Evolutionary conservation across 2,888 invertebrate genomes (phyloP), one percentile per base, ranked within the genome.

Genomic region (Andrena bicolor): DNA sequence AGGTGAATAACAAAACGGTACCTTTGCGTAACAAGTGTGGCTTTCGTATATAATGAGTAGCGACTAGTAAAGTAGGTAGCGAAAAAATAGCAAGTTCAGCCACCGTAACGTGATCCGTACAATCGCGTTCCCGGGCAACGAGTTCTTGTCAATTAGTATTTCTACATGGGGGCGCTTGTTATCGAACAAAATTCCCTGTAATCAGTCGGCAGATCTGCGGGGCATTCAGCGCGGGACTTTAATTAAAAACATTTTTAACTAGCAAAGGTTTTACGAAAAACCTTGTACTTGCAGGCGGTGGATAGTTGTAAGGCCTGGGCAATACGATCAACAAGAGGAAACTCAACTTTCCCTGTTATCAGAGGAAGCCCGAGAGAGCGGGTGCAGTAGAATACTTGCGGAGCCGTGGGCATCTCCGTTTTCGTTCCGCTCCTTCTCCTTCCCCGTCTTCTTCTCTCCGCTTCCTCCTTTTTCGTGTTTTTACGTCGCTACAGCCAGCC

Each of bases 311-410:
- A 49, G 61, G 16, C 56, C n/a, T 10, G 60, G 26, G 73, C 53
- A 64, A 68, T 49, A 64, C 79, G 82, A 74, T 64, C 63, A 75
- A 78, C 77, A 74, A 56, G 48, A 49, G 60, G 30, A 28, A 82
- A 75, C 72, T 76, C 76, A 74, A 82, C 76, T 86, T 86, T 84
- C 60, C 68, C 48, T 73, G 80, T 86, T 84, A 86, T 86, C 86
- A 66, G 61, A 28, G 61, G 73, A 84, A 77, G 60, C 82, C 86
- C 48, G 61, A 16, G 73, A 74, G 30, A 30, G n/a, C 28, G 28
- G 49, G 26, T 51, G 65, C 72, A 48, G 23, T 56, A 61, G 60
- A 61, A 75, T 78, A 76, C 56, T 83, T 84, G 30, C 70, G 48
- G 16, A 60, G 65, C 81, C 48, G 61, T 30, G 56, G 68, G 68